Conservation (phyloP, 2,888 invertebrate genomes). For the Hartigia nigra region DNA sequence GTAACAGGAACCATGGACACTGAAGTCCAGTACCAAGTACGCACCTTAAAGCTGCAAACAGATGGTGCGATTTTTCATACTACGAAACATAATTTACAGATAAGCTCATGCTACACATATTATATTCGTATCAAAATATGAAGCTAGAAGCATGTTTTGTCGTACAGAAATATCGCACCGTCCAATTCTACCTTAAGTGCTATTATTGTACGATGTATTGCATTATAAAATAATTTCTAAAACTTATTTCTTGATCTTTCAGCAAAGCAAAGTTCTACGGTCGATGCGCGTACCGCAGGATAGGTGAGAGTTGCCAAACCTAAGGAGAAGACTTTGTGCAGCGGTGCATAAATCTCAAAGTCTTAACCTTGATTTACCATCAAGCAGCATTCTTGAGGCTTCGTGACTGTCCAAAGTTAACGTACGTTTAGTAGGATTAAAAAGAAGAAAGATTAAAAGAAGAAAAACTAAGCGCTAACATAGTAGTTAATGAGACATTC, state of each 20-base stretch:
- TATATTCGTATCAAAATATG: not conserved
- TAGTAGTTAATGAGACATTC: conserved; percentile 17
- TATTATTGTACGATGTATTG: not conserved
- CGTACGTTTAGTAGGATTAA: not conserved
- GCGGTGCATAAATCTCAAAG: not conserved
- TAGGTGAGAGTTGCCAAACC: conserved; percentile 69
- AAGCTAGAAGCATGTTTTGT: not conserved
- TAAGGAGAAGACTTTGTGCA: conserved; percentile 16
- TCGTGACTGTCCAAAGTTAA: conserved; percentile 29
- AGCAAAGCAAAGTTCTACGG: conserved; percentile 83
- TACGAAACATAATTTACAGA: not conserved
- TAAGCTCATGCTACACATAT: not conserved
- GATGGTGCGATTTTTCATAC: conserved; percentile 5
- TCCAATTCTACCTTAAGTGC: not conserved
- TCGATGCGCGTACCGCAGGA: conserved; percentile 81
- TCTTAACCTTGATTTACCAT: conserved; percentile 11
- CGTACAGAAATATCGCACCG: not conserved
- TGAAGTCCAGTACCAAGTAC: conserved; percentile 81
- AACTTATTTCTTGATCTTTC: conserved; percentile 60
- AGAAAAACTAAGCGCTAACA: conserved; percentile 9
- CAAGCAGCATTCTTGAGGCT: conserved; percentile 14
- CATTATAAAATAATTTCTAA: conserved; percentile 5
- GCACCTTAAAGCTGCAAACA: conserved; percentile 15
- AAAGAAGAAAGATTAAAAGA: conserved; percentile 4
- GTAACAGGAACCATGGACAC: conserved; percentile 79